These are phyloP conservation scores for Diadegma fenestrale DNA, from an alignment of 2,888 invertebrate genomes.

Conservation along the genomic window DNA sequence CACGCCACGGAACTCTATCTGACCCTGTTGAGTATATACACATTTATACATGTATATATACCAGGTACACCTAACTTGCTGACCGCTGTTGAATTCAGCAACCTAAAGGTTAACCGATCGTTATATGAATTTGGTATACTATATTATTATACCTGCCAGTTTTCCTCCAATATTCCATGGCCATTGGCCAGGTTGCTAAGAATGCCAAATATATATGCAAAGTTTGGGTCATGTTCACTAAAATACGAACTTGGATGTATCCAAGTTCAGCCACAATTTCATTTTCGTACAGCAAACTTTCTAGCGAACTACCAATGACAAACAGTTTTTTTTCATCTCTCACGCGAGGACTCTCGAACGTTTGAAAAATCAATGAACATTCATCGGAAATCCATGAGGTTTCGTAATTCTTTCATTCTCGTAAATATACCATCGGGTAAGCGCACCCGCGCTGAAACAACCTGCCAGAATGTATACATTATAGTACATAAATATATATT, in stretches of 20 bases:
- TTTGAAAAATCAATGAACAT: background rate
- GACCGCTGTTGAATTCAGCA: conserved; percentile 67
- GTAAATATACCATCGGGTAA: conserved; percentile 1
- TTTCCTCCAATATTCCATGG: conserved; percentile 53
- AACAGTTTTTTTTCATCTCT: background rate
- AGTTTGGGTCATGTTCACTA: background rate
- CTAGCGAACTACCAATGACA: background rate
- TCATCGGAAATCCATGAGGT: conserved; percentile 6
- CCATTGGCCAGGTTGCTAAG: conserved; percentile 51
- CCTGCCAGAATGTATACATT: conserved; percentile 24
- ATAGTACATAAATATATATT: conserved; percentile 13
- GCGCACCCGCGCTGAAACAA: conserved; percentile 6
- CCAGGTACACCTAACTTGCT: conserved; percentile 60
- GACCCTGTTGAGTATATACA: conserved; percentile 40
- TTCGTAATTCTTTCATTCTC: conserved; percentile 6
- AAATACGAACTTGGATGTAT: background rate
- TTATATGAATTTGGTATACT: conserved; percentile 46
- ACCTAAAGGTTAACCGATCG: conserved; percentile 57
- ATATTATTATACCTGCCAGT: conserved; percentile 59
- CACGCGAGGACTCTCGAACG: conserved; percentile 1
- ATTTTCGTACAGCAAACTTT: background rate
- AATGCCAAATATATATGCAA: conserved; percentile 16
- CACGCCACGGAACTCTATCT: conserved; percentile 51
- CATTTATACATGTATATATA: conserved; percentile 10
- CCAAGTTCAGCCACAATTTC: background rate